phyloP scores from a whole-genome alignment of 30 jellyfish, hydroid and myxozoan species.

The Nemopilema nomurai region DNA sequence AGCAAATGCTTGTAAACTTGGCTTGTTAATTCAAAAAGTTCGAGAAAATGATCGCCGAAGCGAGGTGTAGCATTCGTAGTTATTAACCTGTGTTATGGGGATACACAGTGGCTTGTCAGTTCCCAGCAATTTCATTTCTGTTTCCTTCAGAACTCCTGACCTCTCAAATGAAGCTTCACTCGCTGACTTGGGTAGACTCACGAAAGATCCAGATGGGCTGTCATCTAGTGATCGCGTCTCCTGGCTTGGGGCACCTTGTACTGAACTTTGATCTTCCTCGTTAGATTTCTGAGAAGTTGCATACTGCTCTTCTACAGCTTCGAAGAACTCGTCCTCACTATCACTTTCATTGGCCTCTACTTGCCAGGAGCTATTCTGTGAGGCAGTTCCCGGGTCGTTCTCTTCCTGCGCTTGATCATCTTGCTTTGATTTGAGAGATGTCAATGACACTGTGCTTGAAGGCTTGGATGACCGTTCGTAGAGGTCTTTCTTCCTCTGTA shows the following conservation, averaged over 20 bases:
- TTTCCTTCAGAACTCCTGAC: conserved; percentile 79
- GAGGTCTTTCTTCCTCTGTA: conserved; percentile 51
- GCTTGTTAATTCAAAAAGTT: too few relatives aligned
- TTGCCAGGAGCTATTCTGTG: conserved; percentile 21
- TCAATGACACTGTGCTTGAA: conserved; percentile 9
- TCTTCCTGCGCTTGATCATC: background rate
- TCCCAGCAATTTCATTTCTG: conserved; percentile 72
- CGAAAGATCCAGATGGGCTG: conserved; percentile 63
- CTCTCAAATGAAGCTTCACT: conserved; percentile 21
- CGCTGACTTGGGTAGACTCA: conserved; percentile 5
- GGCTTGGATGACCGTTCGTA: conserved; percentile 56
- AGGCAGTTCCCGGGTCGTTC: background rate
- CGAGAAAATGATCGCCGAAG: too few relatives aligned
- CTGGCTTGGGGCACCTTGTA: background rate
- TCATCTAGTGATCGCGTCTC: background rate
- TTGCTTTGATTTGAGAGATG: background rate
- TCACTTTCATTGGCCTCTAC: conserved; percentile 47
- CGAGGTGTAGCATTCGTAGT: too few relatives aligned
- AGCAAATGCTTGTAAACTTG: too few relatives aligned
- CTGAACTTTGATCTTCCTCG: conserved; percentile 4
- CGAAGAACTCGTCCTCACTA: conserved; percentile 92
- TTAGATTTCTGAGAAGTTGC: conserved; percentile 1
- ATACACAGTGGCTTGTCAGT: conserved; percentile 77
- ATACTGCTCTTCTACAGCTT: conserved; percentile 76
- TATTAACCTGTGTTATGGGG: conserved; percentile 89